Percentiles rank a stretch among this genome's conserved stretches.
phyloP scores from a whole-genome alignment of 2,113 vertebrate genomes.

The Colinus virginianus region DNA sequence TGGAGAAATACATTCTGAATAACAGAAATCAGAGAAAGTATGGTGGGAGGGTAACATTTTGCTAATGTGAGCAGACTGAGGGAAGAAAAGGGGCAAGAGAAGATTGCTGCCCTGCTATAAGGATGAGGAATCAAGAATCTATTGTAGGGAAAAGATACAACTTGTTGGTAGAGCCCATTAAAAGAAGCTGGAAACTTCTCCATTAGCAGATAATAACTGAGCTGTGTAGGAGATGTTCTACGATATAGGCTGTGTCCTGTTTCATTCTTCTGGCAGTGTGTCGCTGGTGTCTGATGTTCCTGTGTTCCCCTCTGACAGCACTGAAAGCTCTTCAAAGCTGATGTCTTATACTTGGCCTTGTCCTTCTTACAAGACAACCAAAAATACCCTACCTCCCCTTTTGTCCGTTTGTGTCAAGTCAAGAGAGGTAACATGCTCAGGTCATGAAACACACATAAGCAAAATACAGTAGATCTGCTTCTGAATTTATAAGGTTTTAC shows the following conservation, averaged over 20 bases:
- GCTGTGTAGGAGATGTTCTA: neutral
- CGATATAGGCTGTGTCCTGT: neutral
- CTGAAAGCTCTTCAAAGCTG: neutral
- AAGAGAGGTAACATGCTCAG: rapidly evolving
- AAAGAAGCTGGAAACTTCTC: neutral
- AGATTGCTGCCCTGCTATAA: neutral
- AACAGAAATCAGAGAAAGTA: neutral
- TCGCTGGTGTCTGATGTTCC: neutral
- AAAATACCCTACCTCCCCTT: neutral
- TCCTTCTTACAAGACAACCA: neutral
- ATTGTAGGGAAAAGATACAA: neutral
- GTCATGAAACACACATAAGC: neutral
- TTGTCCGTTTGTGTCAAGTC: neutral
- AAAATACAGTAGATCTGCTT: neutral
- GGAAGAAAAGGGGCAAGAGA: neutral
- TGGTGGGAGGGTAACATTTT: neutral
- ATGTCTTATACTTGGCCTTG: neutral
- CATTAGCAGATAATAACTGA: neutral
- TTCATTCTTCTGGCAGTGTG: neutral
- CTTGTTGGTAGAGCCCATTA: neutral
- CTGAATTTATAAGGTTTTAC: neutral
- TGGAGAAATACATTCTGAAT: neutral
- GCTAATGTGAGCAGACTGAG: neutral
- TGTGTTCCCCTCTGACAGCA: neutral
- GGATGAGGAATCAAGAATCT: neutral